phyloP scores from a whole-genome alignment of 2,113 vertebrate genomes.

The Hyla sarda region DNA sequence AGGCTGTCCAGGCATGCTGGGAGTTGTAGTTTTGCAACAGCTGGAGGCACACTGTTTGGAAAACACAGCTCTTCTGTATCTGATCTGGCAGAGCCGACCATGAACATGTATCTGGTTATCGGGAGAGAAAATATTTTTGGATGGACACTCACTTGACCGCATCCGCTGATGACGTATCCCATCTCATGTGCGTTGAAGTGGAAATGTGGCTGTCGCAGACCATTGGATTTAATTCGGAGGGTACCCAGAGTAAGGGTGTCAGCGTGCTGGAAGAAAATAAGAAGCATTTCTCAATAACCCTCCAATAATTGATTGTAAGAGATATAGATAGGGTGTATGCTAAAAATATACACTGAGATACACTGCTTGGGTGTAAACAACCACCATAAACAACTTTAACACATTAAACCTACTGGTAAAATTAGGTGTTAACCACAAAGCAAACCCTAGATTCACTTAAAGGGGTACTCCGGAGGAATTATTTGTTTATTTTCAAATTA shows the following conservation, averaged over 20 bases:
- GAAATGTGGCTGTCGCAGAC: constrained; percentile 72
- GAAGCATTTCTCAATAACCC: background rate
- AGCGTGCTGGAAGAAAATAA: constrained; percentile 65
- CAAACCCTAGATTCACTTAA: too few species aligned
- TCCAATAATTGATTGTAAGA: background rate
- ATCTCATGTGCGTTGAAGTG: constrained; percentile 77
- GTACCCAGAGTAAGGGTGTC: constrained; percentile 68
- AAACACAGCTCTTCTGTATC: too few species aligned
- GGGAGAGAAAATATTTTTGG: background rate
- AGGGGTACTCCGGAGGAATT: too few species aligned
- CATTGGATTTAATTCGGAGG: constrained; percentile 69
- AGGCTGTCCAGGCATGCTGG: too few species aligned
- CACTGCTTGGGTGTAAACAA: background rate
- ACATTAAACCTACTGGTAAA: background rate
- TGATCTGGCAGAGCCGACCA: too few species aligned
- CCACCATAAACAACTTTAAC: background rate
- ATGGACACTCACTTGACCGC: constrained; percentile 67
- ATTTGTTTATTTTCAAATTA: too few species aligned
- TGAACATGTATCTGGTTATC: too few species aligned
- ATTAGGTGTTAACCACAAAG: too few species aligned
- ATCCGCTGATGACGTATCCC: constrained; percentile 74
- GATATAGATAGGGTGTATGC: too few species aligned
- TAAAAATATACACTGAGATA: too few species aligned
- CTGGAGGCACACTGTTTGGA: too few species aligned
- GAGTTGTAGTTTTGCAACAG: too few species aligned